A percentile compares a stretch with the other conserved stretches of the same genome.
These are phyloP conservation scores for Quadroppia sp. DNA, from an alignment of 2,888 invertebrate genomes.

Conservation along the genomic window DNA sequence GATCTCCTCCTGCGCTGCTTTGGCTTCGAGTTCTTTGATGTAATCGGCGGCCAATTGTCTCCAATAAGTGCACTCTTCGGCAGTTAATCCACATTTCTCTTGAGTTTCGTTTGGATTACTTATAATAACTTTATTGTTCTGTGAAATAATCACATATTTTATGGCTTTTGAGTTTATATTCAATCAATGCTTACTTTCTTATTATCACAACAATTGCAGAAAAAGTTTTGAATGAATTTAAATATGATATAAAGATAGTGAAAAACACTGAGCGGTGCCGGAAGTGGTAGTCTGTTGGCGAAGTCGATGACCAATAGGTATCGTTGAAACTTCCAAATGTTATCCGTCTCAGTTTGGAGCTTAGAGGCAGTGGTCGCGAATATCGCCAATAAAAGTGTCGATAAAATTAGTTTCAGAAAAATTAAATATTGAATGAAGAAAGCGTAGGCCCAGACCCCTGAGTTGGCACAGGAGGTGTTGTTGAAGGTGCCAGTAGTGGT, in stretches of 20 bases:
- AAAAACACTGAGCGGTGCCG: conserved; percentile 52
- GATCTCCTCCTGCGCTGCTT: conserved; percentile 42
- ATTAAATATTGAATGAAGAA: conserved; percentile 50
- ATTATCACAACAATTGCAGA: conserved; percentile 1
- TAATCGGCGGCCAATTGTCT: conserved; percentile 48
- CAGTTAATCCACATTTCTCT: not conserved
- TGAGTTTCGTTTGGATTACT: conserved; percentile 8
- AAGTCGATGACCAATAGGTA: conserved; percentile 52
- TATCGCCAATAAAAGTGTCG: conserved; percentile 53
- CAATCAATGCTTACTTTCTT: conserved; percentile 16
- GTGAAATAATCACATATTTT: not conserved
- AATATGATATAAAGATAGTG: conserved; percentile 46
- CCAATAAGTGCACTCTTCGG: conserved; percentile 48
- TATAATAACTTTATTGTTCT: conserved; percentile 26
- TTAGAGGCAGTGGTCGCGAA: conserved; percentile 50
- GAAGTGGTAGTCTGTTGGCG: conserved; percentile 51
- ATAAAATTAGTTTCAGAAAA: conserved; percentile 51
- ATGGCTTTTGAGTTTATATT: not conserved
- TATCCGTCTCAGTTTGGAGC: conserved; percentile 50
- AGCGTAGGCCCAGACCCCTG: conserved; percentile 44
- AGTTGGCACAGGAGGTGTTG: conserved; percentile 12
- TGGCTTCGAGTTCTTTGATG: conserved; percentile 40
- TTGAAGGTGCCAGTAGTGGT: not conserved
- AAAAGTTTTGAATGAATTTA: conserved; percentile 33
- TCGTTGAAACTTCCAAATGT: conserved; percentile 53